A percentile compares a stretch with the other conserved stretches of the same genome.
Conservation (phyloP, 1,140 invertebrate species). For the Saxidomus purpurata region DNA sequence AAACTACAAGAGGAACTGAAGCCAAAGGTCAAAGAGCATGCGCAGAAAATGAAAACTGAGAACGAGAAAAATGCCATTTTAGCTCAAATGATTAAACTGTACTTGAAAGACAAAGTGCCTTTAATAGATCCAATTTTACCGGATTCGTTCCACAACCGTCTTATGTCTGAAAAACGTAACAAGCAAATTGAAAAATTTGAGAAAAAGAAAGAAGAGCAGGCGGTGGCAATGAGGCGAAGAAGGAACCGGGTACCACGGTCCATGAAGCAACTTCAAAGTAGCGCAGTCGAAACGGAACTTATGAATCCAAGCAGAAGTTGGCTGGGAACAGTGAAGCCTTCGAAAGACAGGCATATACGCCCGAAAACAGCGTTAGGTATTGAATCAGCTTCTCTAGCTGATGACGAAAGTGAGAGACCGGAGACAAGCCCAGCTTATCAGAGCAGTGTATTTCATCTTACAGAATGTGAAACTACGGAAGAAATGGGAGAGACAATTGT, state of each 20-base stretch:
- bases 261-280: slow-evolving; percentile 76
- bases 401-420: slow-evolving; percentile 23
- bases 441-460: slow-evolving; percentile 64
- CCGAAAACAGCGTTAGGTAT: slow-evolving; percentile 65
- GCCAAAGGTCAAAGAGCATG: slow-evolving; percentile 58
- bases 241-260: slow-evolving; percentile 72
- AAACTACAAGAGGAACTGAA: slow-evolving; percentile 70
- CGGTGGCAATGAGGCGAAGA: slow-evolving; percentile 12
- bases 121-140: slow-evolving; percentile 79
- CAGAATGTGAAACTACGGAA: slow-evolving; percentile 66
- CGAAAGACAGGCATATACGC: slow-evolving; percentile 40
- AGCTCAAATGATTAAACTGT: slow-evolving; percentile 75
- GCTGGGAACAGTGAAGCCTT: slow-evolving; percentile 13
- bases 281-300: slow-evolving; percentile 76
- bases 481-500: slow-evolving; percentile 20
- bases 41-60: slow-evolving; percentile 55
- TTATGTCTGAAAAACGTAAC: slow-evolving; percentile 72
- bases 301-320: slow-evolving; percentile 52
- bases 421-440: slow-evolving; percentile 37
- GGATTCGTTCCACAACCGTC: slow-evolving; percentile 75
- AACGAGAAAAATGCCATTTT: slow-evolving; percentile 68
- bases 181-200: slow-evolving; percentile 62
- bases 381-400: slow-evolving; percentile 7
- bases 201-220: slow-evolving; percentile 47
- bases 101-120: slow-evolving; percentile 75